Conservation (phyloP, 2,113 vertebrate genomes). For the Ptilonorhynchus violaceus region DNA sequence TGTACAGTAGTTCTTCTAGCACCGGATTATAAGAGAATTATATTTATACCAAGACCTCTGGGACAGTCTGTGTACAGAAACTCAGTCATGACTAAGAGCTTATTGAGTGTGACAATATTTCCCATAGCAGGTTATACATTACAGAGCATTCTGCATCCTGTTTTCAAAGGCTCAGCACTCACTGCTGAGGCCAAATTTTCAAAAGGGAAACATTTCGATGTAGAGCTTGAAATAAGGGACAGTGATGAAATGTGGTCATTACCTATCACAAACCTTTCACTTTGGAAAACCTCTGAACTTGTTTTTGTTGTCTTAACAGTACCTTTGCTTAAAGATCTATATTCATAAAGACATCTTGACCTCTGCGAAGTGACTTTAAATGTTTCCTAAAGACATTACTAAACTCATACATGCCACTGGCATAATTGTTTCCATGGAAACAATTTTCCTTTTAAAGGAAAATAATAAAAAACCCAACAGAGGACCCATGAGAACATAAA, state of each 20-base stretch:
- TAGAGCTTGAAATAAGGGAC: not conserved
- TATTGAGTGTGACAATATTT: not conserved
- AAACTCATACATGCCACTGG: not conserved
- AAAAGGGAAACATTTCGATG: not conserved
- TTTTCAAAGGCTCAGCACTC: not conserved
- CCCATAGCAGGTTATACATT: not conserved
- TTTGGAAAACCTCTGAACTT: not conserved
- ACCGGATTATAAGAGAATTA: not conserved
- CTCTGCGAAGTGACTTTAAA: not conserved
- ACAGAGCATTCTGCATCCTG: not conserved
- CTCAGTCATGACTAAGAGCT: not conserved
- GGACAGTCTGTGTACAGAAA: not conserved
- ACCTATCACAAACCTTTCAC: no score
- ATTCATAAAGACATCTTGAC: not conserved
- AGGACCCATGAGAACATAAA: not conserved
- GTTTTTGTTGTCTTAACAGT: not conserved
- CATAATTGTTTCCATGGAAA: constrained; percentile 49
- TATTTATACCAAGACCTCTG: not conserved
- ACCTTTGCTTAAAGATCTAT: not conserved
- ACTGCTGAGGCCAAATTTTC: not conserved
- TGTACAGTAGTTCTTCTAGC: not conserved
- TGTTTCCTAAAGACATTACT: not conserved
- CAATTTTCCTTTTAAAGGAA: not conserved
- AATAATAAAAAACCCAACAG: not conserved
- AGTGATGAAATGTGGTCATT: not conserved